Conservation (phyloP, 2,797 vertebrate genomes). For the Parauchenoglanis punctatus region DNA sequence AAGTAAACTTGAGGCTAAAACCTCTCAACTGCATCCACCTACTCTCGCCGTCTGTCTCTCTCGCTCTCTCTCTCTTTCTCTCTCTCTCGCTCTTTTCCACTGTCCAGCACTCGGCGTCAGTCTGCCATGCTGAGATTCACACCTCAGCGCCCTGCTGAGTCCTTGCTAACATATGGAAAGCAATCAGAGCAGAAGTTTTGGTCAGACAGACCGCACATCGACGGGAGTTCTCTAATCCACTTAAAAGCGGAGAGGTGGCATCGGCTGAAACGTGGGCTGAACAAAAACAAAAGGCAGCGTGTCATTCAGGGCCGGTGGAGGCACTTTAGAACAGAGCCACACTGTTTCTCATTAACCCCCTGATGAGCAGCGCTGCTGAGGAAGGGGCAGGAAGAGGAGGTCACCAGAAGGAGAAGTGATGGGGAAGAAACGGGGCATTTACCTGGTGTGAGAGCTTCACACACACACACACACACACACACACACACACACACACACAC, state of each 20-base stretch:
- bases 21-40: background rate
- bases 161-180: slow-evolving; percentile 15
- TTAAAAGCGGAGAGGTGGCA: slow-evolving; percentile 56
- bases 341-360: slow-evolving; percentile 74
- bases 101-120: background rate
- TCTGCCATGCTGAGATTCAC: slow-evolving; percentile 22
- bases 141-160: slow-evolving; percentile 4
- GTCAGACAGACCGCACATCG: slow-evolving; percentile 29
- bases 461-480: background rate
- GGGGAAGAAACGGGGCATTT: slow-evolving; percentile 8
- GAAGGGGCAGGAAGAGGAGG: background rate
- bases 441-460: slow-evolving; percentile 17
- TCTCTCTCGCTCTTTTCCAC: background rate
- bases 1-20: slow-evolving; percentile 2
- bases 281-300: slow-evolving; percentile 42
- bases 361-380: slow-evolving; percentile 55
- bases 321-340: slow-evolving; percentile 59
- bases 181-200: slow-evolving; percentile 24
- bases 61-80: background rate
- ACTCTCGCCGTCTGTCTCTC: background rate
- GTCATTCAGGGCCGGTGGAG: slow-evolving; percentile 57
- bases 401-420: slow-evolving; percentile 18
- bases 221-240: slow-evolving; percentile 57
- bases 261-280: slow-evolving; percentile 61
- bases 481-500: slow-evolving; percentile 12